phyloP scores from a whole-genome alignment of 2,113 vertebrate genomes.

The Hucho hucho region DNA sequence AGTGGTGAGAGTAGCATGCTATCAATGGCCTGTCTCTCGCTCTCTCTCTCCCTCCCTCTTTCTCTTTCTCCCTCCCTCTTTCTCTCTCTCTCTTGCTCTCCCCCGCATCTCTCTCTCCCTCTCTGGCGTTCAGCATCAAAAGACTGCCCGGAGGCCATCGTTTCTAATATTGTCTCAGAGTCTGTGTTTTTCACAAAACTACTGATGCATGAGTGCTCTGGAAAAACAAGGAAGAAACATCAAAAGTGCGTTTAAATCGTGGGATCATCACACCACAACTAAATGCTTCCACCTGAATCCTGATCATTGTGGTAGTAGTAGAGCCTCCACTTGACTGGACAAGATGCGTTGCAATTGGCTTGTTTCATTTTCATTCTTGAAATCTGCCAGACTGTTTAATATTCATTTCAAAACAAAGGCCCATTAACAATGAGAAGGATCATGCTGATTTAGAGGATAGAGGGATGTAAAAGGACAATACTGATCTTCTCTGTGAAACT shows the following conservation, averaged over 20 bases:
- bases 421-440: not conserved
- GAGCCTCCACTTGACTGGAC: conserved; percentile 23
- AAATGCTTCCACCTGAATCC: conserved; percentile 70
- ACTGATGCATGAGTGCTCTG: conserved; percentile 69
- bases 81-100: no score
- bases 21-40: conserved; percentile 57
- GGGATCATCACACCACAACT: conserved; percentile 61
- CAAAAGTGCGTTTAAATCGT: conserved; percentile 70
- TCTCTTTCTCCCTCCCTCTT: no score
- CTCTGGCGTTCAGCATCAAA: conserved; percentile 71
- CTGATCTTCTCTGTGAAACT: not conserved
- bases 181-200: conserved; percentile 70
- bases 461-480: no score
- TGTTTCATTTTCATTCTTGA: not conserved
- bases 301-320: conserved; percentile 36
- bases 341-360: not conserved
- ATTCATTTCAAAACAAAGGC: not conserved
- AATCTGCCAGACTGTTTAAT: not conserved
- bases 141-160: conserved; percentile 63
- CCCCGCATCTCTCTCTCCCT: no score
- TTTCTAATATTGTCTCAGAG: conserved; percentile 77
- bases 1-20: conserved; percentile 57
- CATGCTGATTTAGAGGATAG: conserved; percentile 1
- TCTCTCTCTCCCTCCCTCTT: no score
- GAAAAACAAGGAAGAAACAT: conserved; percentile 68